phyloP scores from a whole-genome alignment of 2,888 invertebrate species.

The Unio pictorum region DNA sequence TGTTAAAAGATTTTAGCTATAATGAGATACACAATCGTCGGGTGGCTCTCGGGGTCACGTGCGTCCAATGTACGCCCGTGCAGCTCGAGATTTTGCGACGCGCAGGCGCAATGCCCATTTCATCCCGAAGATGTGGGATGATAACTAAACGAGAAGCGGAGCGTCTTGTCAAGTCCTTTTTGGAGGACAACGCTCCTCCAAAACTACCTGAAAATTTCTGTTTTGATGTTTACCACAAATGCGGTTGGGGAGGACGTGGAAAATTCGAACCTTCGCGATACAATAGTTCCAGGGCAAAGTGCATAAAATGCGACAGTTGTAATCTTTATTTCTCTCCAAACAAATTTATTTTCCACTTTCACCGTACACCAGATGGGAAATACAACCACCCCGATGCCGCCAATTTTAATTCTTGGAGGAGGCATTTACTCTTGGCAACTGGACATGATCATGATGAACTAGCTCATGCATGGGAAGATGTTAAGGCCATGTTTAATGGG shows the following conservation, averaged over 20 bases:
- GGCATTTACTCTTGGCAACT: conserved; percentile 88
- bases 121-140: conserved; percentile 83
- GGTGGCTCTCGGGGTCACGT: conserved; percentile 92
- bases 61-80: conserved; percentile 94
- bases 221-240: conserved; percentile 93
- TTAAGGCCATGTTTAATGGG: conserved; percentile 99
- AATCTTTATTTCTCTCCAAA: conserved; percentile 98
- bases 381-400: conserved; percentile 98
- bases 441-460: conserved; percentile 73
- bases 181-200: conserved; percentile 78
- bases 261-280: conserved; percentile 74
- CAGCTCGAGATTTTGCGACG: conserved; percentile 93
- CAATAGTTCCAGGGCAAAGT: conserved; percentile 88
- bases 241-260: conserved; percentile 94
- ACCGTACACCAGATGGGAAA: conserved; percentile 75
- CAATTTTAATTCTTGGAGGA: conserved; percentile 98
- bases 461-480: conserved; percentile 91
- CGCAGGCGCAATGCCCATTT: conserved; percentile 78
- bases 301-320: conserved; percentile 94
- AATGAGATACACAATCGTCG: conserved; percentile 94
- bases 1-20: conserved; percentile 95
- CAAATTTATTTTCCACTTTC: conserved; percentile 99
- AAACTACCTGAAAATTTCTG: conserved; percentile 94
- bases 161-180: conserved; percentile 94
- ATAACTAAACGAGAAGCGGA: conserved; percentile 89